phyloP scores from a whole-genome alignment of 2,797 vertebrate genomes.

The Acanthiza pusilla region DNA sequence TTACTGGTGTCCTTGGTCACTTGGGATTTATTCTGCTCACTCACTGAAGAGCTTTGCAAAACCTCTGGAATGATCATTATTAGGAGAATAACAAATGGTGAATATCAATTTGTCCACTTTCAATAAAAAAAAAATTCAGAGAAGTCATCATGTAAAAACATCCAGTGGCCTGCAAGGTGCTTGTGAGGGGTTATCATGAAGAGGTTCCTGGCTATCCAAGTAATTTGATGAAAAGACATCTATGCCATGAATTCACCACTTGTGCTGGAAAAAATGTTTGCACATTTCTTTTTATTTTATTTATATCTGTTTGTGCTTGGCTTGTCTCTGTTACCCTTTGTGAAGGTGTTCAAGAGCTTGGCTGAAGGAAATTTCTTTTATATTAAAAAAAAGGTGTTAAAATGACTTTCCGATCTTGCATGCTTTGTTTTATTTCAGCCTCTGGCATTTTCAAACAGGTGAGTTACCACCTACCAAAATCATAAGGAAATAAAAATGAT shows the following conservation, averaged over 20 bases:
- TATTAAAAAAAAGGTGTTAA: slow-evolving; percentile 54
- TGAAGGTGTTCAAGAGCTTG: slow-evolving; percentile 6
- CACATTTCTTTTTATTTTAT: slow-evolving; percentile 16
- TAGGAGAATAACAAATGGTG: neutral
- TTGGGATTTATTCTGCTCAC: neutral
- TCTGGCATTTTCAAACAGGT: slow-evolving; percentile 44
- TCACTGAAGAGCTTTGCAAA: neutral
- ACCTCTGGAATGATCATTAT: neutral
- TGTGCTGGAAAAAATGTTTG: neutral
- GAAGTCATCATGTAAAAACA: neutral
- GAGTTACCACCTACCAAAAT: slow-evolving; percentile 45
- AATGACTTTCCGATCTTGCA: slow-evolving; percentile 51
- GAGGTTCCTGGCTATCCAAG: neutral
- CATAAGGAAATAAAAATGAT: slow-evolving; percentile 50
- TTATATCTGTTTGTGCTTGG: slow-evolving; percentile 5
- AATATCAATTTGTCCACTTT: neutral
- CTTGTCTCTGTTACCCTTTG: neutral
- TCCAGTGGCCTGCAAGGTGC: neutral
- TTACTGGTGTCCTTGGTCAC: neutral
- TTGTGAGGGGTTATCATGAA: neutral
- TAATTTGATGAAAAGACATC: neutral
- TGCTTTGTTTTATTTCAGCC: slow-evolving; percentile 60
- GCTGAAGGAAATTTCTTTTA: slow-evolving; percentile 46
- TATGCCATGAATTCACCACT: neutral
- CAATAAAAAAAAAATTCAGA: neutral